phyloP scores from a whole-genome alignment of 1,140 invertebrate genomes.

The Trichonephila clavipes region DNA sequence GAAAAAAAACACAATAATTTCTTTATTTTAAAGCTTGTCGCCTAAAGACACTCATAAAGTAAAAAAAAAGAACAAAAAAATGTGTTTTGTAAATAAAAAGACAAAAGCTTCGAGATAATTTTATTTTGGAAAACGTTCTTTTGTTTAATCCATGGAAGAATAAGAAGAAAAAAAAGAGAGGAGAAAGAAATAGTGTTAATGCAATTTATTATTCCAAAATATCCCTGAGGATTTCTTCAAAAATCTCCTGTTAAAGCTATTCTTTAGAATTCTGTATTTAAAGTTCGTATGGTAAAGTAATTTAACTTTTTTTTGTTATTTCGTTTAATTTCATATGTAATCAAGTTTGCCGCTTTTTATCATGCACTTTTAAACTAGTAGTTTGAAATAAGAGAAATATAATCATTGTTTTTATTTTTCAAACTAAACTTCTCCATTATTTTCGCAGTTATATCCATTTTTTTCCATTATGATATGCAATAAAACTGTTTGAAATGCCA shows the following conservation, averaged over 20 bases:
- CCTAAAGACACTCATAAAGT: neutral
- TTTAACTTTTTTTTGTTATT: neutral
- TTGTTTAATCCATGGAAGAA: constrained; percentile 14
- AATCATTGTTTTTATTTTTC: neutral
- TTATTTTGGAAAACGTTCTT: constrained; percentile 13
- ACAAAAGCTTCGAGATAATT: neutral
- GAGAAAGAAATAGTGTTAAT: constrained; percentile 7
- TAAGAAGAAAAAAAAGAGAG: neutral
- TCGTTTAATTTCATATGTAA: constrained; percentile 30
- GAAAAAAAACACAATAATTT: neutral
- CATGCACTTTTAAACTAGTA: neutral
- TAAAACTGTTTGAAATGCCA: too few species aligned
- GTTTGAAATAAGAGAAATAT: neutral
- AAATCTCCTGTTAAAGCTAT: neutral
- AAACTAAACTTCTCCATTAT: neutral
- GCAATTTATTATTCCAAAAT: constrained; percentile 34
- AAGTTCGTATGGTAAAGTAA: neutral
- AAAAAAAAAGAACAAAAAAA: neutral
- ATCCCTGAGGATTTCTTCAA: constrained; percentile 4
- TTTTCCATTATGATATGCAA: neutral
- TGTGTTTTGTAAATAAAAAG: neutral
- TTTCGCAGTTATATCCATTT: neutral
- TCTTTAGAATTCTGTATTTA: constrained; percentile 1
- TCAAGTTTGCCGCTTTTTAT: neutral
- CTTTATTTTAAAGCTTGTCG: neutral